Percentiles rank a stretch among this genome's conserved stretches.
These are phyloP conservation scores for Caenorhabditis tropicalis DNA, from an alignment of 1,140 invertebrate genomes.

Conservation along the genomic window DNA sequence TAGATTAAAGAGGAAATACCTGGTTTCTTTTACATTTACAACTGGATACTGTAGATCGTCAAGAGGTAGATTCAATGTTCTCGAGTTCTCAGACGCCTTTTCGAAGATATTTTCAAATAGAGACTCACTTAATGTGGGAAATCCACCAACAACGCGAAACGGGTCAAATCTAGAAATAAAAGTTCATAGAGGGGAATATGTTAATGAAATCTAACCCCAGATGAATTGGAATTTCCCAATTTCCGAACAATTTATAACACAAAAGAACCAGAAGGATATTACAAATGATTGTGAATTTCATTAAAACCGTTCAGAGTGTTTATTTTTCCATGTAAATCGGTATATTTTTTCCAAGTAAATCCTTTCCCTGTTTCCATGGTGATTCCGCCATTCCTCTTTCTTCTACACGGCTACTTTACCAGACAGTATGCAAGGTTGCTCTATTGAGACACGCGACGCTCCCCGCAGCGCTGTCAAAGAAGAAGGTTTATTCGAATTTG, in stretches of 20 bases:
- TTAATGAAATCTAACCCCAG: neutral
- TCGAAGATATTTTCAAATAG: neutral
- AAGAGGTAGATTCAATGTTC: neutral
- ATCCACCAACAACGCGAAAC: constrained; percentile 2
- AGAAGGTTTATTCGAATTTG: neutral
- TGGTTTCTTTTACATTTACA: neutral
- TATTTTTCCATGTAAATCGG: neutral
- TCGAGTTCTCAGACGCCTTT: neutral
- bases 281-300: constrained; percentile 1
- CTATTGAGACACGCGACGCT: neutral
- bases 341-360: too few species aligned
- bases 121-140: neutral
- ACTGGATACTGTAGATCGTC: constrained; percentile 2
- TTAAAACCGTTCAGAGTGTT: neutral
- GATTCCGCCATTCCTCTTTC: neutral
- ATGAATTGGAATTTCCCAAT: constrained; percentile 2
- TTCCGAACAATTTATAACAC: constrained; percentile 1
- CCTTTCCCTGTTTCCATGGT: neutral
- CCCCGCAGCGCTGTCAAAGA: neutral
- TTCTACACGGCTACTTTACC: neutral
- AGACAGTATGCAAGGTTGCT: neutral
- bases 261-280: neutral
- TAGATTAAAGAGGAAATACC: neutral
- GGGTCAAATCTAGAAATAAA: constrained; percentile 3
- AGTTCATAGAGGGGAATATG: neutral